Evolutionary conservation across 2,113 vertebrate genomes (phyloP).

Genomic region (Antennarius striatus): DNA sequence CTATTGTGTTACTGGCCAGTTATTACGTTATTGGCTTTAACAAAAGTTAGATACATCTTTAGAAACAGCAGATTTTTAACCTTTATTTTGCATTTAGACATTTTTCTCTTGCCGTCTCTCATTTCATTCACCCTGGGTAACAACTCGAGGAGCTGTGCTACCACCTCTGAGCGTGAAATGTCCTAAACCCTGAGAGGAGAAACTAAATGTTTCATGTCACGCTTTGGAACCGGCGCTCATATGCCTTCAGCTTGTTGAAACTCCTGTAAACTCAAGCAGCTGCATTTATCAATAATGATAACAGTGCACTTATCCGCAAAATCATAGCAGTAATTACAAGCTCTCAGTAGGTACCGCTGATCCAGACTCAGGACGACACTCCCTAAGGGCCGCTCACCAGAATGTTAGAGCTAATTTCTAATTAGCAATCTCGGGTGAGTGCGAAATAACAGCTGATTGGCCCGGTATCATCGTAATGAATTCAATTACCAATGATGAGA

Average conservation of each 20-base stretch:
- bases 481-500: constrained; percentile 68
- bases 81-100: too few species aligned
- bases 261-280: constrained; percentile 8
- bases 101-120: too few species aligned
- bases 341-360: constrained; percentile 44
- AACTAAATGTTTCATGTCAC: constrained; percentile 47
- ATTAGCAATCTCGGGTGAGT: constrained; percentile 67
- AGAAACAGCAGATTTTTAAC: too few species aligned
- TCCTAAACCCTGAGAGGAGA: constrained; percentile 18
- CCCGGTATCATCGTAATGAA: constrained; percentile 64
- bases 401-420: constrained; percentile 65
- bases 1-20: too few species aligned
- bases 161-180: constrained; percentile 38
- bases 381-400: constrained; percentile 26
- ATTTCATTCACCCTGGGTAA: too few species aligned
- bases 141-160: neutral
- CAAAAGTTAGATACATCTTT: too few species aligned
- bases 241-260: constrained; percentile 15
- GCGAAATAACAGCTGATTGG: constrained; percentile 64
- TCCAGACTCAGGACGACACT: constrained; percentile 21
- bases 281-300: neutral
- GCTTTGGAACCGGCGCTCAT: constrained; percentile 18
- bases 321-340: constrained; percentile 45
- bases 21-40: too few species aligned
- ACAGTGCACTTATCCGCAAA: constrained; percentile 16